Conservation (phyloP, 92 coral and sea anemone genomes). For the Epizoanthus rinbou region DNA sequence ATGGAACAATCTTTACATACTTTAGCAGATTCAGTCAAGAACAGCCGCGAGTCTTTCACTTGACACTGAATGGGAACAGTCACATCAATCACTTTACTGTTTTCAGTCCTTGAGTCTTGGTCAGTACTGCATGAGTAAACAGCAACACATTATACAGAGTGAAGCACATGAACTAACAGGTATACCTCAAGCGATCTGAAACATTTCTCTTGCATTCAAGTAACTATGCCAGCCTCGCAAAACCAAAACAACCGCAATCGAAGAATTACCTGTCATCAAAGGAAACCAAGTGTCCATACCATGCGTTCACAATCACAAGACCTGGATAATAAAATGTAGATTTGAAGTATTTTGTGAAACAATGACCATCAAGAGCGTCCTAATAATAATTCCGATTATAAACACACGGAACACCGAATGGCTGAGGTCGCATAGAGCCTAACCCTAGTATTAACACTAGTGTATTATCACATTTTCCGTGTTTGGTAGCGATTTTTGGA, state of each 20-base stretch:
- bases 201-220: too few relatives aligned
- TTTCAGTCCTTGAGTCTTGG: constrained; percentile 42
- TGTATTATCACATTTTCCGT: too few relatives aligned
- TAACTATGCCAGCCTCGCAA: background rate
- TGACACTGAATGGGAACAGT: constrained; percentile 94
- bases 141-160: background rate
- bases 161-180: background rate
- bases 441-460: too few relatives aligned
- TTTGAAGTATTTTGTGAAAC: background rate
- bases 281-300: constrained; percentile 92
- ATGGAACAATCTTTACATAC: constrained; percentile 34
- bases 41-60: constrained; percentile 89
- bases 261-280: constrained; percentile 59
- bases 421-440: too few relatives aligned
- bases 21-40: constrained; percentile 89
- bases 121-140: constrained; percentile 39
- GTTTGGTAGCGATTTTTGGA: too few relatives aligned
- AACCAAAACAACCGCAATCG: background rate
- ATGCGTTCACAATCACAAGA: constrained; percentile 81
- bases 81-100: constrained; percentile 81
- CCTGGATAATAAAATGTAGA: constrained; percentile 48
- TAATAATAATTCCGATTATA: too few relatives aligned
- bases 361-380: background rate
- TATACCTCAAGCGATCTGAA: background rate
- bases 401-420: too few relatives aligned